Conservation (phyloP, 2,888 invertebrate species). For the Rotaria macrura region DNA sequence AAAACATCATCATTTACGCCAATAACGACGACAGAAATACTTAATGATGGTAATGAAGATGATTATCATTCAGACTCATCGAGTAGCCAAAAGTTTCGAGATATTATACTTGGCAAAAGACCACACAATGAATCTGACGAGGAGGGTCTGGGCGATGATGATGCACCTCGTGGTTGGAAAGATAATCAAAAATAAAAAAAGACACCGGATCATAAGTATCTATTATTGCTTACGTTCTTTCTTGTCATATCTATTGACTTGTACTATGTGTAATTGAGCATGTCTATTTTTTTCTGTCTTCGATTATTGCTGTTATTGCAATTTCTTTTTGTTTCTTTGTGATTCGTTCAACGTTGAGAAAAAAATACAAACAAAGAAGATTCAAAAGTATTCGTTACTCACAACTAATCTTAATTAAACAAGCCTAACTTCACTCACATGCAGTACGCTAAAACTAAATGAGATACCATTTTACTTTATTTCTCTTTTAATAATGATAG, state of each 20-base stretch:
- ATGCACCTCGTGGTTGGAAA: constrained; percentile 13
- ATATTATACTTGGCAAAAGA: neutral
- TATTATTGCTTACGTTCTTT: neutral
- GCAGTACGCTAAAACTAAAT: too few species aligned
- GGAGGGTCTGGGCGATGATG: neutral
- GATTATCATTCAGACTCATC: neutral
- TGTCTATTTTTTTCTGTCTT: neutral
- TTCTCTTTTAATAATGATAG: too few species aligned
- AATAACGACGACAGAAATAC: neutral
- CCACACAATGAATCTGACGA: neutral
- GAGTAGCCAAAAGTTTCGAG: neutral
- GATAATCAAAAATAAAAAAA: neutral
- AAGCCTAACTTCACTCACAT: too few species aligned
- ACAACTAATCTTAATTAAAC: too few species aligned
- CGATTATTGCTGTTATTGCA: neutral
- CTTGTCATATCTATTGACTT: neutral
- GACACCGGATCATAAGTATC: neutral
- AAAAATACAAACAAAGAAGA: neutral
- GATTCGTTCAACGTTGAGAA: neutral
- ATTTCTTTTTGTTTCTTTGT: neutral
- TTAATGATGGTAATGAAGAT: neutral
- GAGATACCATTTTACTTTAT: too few species aligned
- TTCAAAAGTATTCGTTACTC: neutral
- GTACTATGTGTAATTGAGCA: neutral
- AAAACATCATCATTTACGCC: neutral